phyloP scores from a whole-genome alignment of 1,140 invertebrate genomes.

The Lepidotrigona ventralis region DNA sequence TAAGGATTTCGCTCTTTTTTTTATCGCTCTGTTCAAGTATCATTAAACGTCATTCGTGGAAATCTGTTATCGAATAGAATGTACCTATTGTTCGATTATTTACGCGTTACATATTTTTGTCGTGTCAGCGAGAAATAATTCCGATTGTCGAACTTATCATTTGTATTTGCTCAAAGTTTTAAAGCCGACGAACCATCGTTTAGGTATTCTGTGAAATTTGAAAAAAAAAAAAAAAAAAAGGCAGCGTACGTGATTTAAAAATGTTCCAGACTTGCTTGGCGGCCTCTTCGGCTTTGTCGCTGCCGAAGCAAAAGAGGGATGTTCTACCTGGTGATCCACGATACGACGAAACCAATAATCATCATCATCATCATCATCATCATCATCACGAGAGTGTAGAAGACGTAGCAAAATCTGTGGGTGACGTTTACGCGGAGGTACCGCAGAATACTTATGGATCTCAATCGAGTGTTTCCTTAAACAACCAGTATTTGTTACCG shows the following conservation, averaged over 20 bases:
- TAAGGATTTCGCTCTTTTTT: conserved; percentile 63
- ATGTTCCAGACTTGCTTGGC: conserved; percentile 66
- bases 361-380: background rate
- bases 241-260: background rate
- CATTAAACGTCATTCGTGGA: background rate
- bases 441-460: conserved; percentile 49
- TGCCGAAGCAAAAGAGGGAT: conserved; percentile 59
- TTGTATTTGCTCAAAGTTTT: background rate
- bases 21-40: background rate
- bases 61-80: background rate
- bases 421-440: conserved; percentile 4
- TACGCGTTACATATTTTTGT: no score
- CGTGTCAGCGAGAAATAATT: no score
- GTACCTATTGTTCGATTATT: no score
- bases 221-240: background rate
- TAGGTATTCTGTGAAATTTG: background rate
- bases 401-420: conserved; percentile 35
- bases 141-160: background rate
- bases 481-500: background rate
- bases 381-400: conserved; percentile 57
- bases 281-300: conserved; percentile 53
- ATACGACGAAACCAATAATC: conserved; percentile 65
- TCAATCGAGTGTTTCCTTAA: conserved; percentile 35
- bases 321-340: conserved; percentile 75
- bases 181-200: background rate